Conservation (phyloP, 2,888 invertebrate species). For the Tetanocera ferruginea region DNA sequence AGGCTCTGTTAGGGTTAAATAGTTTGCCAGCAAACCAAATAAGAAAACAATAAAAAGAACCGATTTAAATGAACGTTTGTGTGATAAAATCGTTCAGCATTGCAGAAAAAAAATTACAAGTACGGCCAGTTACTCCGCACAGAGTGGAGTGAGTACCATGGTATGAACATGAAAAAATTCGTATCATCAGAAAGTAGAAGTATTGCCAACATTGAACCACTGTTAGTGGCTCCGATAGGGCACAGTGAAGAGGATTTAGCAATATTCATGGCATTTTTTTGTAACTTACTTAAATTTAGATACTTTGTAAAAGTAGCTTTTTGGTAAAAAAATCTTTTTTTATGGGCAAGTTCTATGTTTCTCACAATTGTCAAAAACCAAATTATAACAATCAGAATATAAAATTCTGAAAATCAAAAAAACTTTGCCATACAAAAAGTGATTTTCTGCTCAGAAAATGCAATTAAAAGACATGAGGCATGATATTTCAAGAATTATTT, state of each 20-base stretch:
- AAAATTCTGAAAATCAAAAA: too few species aligned
- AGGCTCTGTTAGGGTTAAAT: not conserved
- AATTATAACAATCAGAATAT: too few species aligned
- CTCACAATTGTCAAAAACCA: too few species aligned
- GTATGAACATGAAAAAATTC: not conserved
- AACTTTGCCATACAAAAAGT: too few species aligned
- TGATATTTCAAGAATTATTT: too few species aligned
- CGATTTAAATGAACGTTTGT: conserved; percentile 22
- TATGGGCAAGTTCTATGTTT: too few species aligned
- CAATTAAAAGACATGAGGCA: too few species aligned
- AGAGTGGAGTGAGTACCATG: not conserved
- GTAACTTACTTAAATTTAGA: too few species aligned
- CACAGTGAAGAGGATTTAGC: not conserved
- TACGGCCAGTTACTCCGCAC: not conserved
- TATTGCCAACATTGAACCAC: not conserved
- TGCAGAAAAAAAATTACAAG: conserved; percentile 12
- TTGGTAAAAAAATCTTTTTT: too few species aligned
- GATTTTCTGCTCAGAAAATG: too few species aligned
- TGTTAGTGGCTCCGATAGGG: not conserved
- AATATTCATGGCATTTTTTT: not conserved
- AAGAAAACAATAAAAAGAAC: conserved; percentile 10
- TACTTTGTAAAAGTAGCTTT: too few species aligned
- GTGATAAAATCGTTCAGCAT: conserved; percentile 17
- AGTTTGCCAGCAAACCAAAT: not conserved
- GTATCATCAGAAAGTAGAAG: not conserved